phyloP scores from a whole-genome alignment of 2,797 vertebrate genomes.

The Naso thynnoides region DNA sequence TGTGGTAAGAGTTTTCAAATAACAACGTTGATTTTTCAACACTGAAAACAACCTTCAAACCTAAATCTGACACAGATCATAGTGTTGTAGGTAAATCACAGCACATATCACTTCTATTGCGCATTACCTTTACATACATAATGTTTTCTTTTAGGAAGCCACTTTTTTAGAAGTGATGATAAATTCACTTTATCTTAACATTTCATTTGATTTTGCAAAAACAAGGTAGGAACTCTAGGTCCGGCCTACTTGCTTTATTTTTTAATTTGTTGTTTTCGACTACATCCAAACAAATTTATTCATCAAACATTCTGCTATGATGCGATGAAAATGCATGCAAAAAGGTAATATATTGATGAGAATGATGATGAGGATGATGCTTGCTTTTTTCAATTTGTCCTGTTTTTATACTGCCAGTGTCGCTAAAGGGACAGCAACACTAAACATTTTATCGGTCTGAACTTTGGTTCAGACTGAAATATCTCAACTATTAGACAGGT shows the following conservation, averaged over 20 bases:
- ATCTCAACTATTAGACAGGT: background rate
- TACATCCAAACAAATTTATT: too few species aligned
- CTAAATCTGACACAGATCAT: conserved; percentile 1
- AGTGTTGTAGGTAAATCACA: background rate
- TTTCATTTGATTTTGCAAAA: too few species aligned
- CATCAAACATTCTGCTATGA: too few species aligned
- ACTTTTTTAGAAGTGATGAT: background rate
- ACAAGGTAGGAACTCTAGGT: too few species aligned
- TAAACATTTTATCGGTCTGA: background rate
- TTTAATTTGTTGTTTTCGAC: too few species aligned
- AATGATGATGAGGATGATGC: too few species aligned
- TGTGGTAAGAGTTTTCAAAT: background rate
- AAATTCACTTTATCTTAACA: background rate
- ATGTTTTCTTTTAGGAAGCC: background rate
- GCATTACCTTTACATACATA: background rate
- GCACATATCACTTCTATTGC: too few species aligned
- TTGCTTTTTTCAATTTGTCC: background rate
- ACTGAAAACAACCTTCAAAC: background rate
- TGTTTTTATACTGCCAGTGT: background rate
- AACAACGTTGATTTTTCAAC: conserved; percentile 1
- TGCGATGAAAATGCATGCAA: too few species aligned
- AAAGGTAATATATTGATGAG: too few species aligned
- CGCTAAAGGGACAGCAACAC: background rate
- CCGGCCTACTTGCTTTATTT: too few species aligned
- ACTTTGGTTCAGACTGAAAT: background rate